Conservation (phyloP, 1,140 invertebrate species). For the Heliconius melpomene region DNA sequence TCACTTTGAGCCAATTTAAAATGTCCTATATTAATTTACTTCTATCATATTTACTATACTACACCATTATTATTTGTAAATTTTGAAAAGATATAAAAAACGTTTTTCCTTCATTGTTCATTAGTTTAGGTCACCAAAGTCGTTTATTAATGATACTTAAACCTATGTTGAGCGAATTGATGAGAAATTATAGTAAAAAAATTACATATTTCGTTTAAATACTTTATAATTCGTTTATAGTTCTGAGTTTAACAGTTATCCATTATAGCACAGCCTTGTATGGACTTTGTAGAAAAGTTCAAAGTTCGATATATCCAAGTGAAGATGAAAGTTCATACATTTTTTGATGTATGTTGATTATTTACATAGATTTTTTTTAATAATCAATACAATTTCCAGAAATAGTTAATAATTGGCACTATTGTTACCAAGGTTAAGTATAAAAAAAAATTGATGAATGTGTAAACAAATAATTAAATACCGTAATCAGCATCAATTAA, state of each 20-base stretch:
- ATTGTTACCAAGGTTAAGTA: not conserved
- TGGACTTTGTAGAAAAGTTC: conserved; percentile 30
- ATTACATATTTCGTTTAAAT: not conserved
- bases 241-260: conserved; percentile 21
- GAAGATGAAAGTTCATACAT: not conserved
- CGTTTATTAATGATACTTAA: conserved; percentile 38
- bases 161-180: conserved; percentile 59
- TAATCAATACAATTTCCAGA: not conserved
- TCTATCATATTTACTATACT: conserved; percentile 13
- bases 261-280: conserved; percentile 37
- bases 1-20: not conserved
- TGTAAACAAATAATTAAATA: not conserved
- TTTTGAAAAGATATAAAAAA: conserved; percentile 30
- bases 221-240: conserved; percentile 23
- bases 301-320: conserved; percentile 22
- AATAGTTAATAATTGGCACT: not conserved
- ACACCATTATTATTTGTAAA: conserved; percentile 24
- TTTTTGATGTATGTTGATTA: not conserved
- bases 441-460: not conserved
- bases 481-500: no score
- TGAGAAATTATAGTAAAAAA: conserved; percentile 12
- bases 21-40: conserved; percentile 5
- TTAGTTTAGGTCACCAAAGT: conserved; percentile 1
- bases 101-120: not conserved
- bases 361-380: conserved; percentile 1